A percentile compares a stretch with the other conserved stretches of the same genome.
phyloP scores from a whole-genome alignment of 2,797 vertebrate species.

The Hephaestus fuliginosus region DNA sequence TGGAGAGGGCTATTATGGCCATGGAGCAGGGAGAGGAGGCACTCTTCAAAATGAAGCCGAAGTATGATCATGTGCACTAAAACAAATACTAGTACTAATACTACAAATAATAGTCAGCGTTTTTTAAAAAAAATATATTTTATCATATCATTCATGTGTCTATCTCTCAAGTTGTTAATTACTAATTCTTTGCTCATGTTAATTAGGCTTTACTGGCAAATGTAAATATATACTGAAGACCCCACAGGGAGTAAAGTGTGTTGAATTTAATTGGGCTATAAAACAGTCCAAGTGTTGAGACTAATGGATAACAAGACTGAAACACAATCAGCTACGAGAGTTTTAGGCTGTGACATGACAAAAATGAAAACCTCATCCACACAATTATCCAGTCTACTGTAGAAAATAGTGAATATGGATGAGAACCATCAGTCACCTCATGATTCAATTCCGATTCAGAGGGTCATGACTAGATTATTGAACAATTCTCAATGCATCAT shows the following conservation, averaged over 20 bases:
- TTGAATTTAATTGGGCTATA: not conserved
- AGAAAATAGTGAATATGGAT: too few species aligned
- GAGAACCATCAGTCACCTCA: too few species aligned
- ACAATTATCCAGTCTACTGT: not conserved
- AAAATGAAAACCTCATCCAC: not conserved
- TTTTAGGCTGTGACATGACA: not conserved
- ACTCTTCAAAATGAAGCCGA: conserved; percentile 90
- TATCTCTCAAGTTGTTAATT: not conserved
- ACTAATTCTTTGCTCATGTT: not conserved
- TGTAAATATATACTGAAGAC: not conserved
- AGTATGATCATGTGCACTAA: conserved; percentile 80
- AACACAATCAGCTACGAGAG: not conserved
- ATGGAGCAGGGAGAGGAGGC: conserved; percentile 97
- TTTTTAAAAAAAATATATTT: not conserved
- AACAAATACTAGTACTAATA: not conserved
- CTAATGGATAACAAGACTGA: not conserved
- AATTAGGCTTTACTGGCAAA: not conserved
- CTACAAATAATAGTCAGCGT: not conserved
- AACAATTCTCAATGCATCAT: too few species aligned
- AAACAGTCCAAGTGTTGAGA: conserved; percentile 1
- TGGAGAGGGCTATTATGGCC: conserved; percentile 93
- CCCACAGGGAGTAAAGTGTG: not conserved
- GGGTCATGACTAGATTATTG: too few species aligned
- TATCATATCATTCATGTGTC: not conserved
- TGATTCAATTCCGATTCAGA: too few species aligned